phyloP scores from a whole-genome alignment of 2,888 invertebrate genomes.

The Drosophila kuntzei region DNA sequence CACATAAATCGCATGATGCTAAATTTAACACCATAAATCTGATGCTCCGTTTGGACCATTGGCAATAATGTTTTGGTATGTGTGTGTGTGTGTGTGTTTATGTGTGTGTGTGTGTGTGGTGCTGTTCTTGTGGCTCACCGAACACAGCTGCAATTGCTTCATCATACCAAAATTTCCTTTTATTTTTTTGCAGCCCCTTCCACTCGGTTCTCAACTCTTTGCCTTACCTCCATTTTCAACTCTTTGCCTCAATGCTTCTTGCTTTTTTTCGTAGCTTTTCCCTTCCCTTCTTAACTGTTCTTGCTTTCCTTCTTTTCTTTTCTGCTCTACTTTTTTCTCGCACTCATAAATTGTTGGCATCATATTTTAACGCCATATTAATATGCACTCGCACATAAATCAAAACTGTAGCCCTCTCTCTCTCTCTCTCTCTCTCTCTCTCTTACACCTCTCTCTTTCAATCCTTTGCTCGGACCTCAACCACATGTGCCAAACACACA shows the following conservation, averaged over 20 bases:
- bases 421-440: constrained; percentile 10
- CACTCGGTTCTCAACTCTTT: not conserved
- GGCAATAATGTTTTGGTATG: constrained; percentile 68
- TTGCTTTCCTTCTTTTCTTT: constrained; percentile 33
- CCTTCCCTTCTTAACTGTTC: not conserved
- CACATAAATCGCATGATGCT: constrained; percentile 57
- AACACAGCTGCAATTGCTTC: constrained; percentile 46
- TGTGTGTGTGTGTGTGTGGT: constrained; percentile 36
- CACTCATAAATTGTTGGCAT: constrained; percentile 77
- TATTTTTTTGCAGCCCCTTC: not conserved
- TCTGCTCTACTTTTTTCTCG: constrained; percentile 51
- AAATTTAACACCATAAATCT: constrained; percentile 71
- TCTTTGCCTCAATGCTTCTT: not conserved
- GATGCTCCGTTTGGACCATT: constrained; percentile 49
- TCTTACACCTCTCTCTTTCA: not conserved
- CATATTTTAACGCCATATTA: constrained; percentile 81
- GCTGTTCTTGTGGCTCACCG: constrained; percentile 54
- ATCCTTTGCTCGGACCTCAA: constrained; percentile 12
- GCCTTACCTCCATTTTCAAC: not conserved
- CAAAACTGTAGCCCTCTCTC: constrained; percentile 41
- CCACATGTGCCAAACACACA: constrained; percentile 26
- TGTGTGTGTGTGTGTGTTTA: constrained; percentile 6
- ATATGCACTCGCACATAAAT: constrained; percentile 77
- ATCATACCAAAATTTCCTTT: constrained; percentile 8
- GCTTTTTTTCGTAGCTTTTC: constrained; percentile 33